Percentiles rank a stretch among this genome's conserved stretches.
Evolutionary conservation across 2,797 vertebrate species (phyloP).

Genomic region (Gallinago solitaria): DNA sequence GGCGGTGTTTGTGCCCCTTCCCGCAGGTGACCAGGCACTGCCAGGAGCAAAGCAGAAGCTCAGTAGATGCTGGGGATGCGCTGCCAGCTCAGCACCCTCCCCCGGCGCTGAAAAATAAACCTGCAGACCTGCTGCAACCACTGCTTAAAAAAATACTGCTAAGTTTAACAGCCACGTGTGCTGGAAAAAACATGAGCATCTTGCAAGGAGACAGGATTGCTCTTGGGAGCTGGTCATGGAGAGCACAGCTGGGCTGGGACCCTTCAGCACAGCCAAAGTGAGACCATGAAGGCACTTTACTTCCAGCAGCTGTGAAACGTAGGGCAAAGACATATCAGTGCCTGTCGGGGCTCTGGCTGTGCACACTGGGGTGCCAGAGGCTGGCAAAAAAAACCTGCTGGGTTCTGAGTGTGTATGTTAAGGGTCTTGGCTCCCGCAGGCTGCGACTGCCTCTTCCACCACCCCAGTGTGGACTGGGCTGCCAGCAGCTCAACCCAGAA

Average conservation of each 20-base stretch:
- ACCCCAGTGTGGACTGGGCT: accelerated
- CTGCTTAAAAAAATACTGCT: not conserved
- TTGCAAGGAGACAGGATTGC: not conserved
- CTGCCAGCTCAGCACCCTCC: not conserved
- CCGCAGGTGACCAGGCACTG: conserved; percentile 98
- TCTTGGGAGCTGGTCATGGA: not conserved
- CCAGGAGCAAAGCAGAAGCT: not conserved
- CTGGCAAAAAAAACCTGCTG: not conserved
- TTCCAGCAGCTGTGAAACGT: not conserved
- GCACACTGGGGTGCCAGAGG: not conserved
- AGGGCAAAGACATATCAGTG: not conserved
- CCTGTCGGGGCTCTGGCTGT: not conserved
- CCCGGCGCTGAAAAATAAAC: not conserved
- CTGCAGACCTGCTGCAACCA: not conserved
- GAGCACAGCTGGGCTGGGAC: not conserved
- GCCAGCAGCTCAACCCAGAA: not conserved
- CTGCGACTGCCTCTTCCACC: accelerated
- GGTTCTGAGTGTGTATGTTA: not conserved
- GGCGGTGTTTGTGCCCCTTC: conserved; percentile 94
- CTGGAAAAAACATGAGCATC: not conserved
- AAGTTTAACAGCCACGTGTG: accelerated
- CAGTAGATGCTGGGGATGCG: accelerated
- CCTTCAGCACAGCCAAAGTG: not conserved
- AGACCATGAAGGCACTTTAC: not conserved
- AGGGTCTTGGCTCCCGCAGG: not conserved